Evolutionary conservation across 2,888 invertebrate genomes (phyloP).

Genomic region (Mylabris sibirica): DNA sequence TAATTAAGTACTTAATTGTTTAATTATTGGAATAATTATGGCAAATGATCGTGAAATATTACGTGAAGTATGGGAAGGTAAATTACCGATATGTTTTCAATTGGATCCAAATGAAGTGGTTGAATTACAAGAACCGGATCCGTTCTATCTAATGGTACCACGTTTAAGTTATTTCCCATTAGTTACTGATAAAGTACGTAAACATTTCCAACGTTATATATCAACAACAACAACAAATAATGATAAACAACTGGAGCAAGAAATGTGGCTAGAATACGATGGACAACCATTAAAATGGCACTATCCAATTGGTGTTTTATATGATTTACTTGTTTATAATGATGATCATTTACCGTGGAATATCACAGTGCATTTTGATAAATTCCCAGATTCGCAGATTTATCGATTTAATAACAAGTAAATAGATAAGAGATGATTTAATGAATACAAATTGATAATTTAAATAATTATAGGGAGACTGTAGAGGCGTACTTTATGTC

Average conservation of each 20-base stretch:
- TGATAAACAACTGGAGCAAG: slow-evolving; percentile 77
- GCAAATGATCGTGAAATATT: slow-evolving; percentile 95
- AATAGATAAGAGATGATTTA: slow-evolving; percentile 36
- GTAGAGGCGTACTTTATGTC: slow-evolving; percentile 96
- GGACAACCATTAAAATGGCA: slow-evolving; percentile 92
- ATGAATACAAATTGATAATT: slow-evolving; percentile 13
- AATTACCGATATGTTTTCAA: slow-evolving; percentile 91
- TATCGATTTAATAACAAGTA: slow-evolving; percentile 87
- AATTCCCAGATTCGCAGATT: slow-evolving; percentile 90
- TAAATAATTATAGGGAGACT: slow-evolving; percentile 72
- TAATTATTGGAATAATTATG: slow-evolving; percentile 64
- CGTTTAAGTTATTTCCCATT: slow-evolving; percentile 93
- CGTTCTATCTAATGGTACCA: slow-evolving; percentile 92
- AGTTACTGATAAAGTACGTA: slow-evolving; percentile 92
- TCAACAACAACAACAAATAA: slow-evolving; percentile 63
- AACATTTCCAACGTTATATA: slow-evolving; percentile 86
- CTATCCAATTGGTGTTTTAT: slow-evolving; percentile 88
- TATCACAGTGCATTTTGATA: slow-evolving; percentile 92
- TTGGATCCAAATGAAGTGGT: slow-evolving; percentile 88
- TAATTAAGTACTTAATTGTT: background rate
- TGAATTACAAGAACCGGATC: slow-evolving; percentile 89
- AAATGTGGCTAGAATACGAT: slow-evolving; percentile 95
- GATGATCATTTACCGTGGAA: slow-evolving; percentile 89
- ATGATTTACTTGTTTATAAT: slow-evolving; percentile 74
- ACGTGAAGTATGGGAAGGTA: slow-evolving; percentile 95